Conservation (phyloP, 2,888 invertebrate species). For the Clostera curtula region DNA sequence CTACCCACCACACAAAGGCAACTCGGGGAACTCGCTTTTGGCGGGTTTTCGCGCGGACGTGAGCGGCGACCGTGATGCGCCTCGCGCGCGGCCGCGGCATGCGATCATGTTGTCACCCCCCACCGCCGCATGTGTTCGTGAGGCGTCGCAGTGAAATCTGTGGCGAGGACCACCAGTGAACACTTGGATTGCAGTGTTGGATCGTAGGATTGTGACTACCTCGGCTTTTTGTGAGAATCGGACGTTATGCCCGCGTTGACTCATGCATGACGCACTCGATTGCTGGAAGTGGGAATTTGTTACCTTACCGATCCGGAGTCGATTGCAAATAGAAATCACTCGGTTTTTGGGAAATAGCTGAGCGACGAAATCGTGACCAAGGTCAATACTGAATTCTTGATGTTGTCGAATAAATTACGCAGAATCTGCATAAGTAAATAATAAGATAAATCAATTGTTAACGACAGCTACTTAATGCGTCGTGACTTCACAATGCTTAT, state of each 20-base stretch:
- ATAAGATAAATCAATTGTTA: too few relatives aligned
- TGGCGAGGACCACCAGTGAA: conserved; percentile 49
- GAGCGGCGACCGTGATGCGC: conserved; percentile 51
- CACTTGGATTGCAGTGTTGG: conserved; percentile 74
- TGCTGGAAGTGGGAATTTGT: conserved; percentile 60
- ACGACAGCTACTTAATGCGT: too few relatives aligned
- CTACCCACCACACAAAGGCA: conserved; percentile 31
- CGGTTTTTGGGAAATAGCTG: conserved; percentile 11
- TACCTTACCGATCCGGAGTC: conserved; percentile 20
- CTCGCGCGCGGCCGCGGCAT: conserved; percentile 54
- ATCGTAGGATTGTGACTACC: conserved; percentile 53
- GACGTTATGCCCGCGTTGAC: conserved; percentile 68
- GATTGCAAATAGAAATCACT: conserved; percentile 13
- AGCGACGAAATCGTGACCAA: conserved; percentile 7
- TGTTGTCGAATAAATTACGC: too few relatives aligned
- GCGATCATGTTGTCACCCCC: conserved; percentile 51
- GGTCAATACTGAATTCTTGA: too few relatives aligned
- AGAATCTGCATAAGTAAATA: too few relatives aligned
- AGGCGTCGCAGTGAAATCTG: conserved; percentile 56
- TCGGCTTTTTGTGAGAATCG: conserved; percentile 59
- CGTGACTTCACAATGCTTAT: too few relatives aligned
- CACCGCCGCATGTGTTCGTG: conserved; percentile 33
- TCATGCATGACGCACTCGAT: conserved; percentile 72
- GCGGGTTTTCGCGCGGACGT: conserved; percentile 61
- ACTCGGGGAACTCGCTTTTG: conserved; percentile 61